Evolutionary conservation across 1,140 invertebrate species (phyloP), one percentile per base, ranked within the genome.

Genomic region (Drosophila equinoxialis): DNA sequence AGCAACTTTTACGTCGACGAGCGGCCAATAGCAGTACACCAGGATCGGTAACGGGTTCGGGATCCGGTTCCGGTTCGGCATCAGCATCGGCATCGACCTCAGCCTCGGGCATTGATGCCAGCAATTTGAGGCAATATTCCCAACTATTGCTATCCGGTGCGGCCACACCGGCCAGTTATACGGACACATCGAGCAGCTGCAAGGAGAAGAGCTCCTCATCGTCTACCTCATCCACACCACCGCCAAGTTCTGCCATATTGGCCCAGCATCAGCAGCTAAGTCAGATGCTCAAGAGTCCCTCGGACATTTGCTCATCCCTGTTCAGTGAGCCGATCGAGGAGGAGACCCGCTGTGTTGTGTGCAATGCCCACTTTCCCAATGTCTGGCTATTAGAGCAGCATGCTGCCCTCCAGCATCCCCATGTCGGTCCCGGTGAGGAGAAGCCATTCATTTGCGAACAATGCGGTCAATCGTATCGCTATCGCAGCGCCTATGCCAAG

Each of bases 361-460:
- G 96, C 87, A 94, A 96, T 75, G 96, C 96, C 1, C 95, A 95
- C 7, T 97, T 97, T 82, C 96, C 96, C 11, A 96, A 96, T 6
- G 93, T 95, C 0, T 96, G 96, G 96, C 93, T 97, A 6, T 92
- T 97, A 20, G 96, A 97, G 90, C 95, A 96, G 68, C 96, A 97
- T 79, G 95, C 96, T 1, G 94, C 96, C 1, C 92, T 97, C 1
- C 96, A 97, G 86, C 96, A 97, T 91, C 93, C 94, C 3, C 94
- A 94, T 13, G 78, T 93, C 14, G 92, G 91, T 33, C 93, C 94
- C 14, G 93, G 93, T 86, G 95, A 96, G 77, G 96, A 97, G 90
- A 98, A 97, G 84, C 96, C 96, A n/a, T 97, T 97, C 92, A 96
- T 97, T 8, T 98, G 97, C 93, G 96, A 97, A 81, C 96, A 97